Evolutionary conservation across 1,140 invertebrate genomes (phyloP), one percentile per base, ranked within the genome.

Genomic region (Magallana ariakensis): DNA sequence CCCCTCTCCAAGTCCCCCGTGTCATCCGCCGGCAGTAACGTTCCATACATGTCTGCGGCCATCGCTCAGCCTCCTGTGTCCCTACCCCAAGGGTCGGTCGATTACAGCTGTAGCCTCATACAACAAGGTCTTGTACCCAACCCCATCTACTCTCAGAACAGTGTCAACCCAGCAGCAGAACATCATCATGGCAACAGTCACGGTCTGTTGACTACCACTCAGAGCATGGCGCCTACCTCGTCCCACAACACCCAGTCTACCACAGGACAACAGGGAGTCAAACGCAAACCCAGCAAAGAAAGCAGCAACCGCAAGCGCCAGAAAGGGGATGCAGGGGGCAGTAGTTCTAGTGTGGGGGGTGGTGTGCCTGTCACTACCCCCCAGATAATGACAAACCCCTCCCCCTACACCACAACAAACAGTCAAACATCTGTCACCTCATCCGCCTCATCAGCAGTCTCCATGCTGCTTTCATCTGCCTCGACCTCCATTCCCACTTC

Each of bases 361-460:
- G 95, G 96, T 26, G 93, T 97, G 84, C 96, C 96, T 33, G 95
- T 97, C 46, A 96, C 96, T 16, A 96, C 96, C 10, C 92, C 92
- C 46, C 92, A 92, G 75, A 92, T 94, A 81, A 85, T 93, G 46
- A 92, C 92, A 54, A 97, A 97, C 94, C 95, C 96, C 54, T 95
- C 92, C n/a, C 93, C 96, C 95, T 90, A 96, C 96, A 92, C 96
- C 88, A 94, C 91, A 89, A 91, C 90, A 11, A 93, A 87, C 84
- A 91, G 87, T 87, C 54, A 53, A n/a, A 85, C 85, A 87, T 85
- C 88, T 96, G 88, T 95, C 96, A 94, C 95, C 95, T 82, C 88
- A 95, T 89, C 96, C 96, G 91, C 89, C 87, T 90, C 90, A 87
- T 89, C 90, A 96, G 88, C 95, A 96, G 94, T 95, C 95, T 92